phyloP scores from a whole-genome alignment of 2,888 invertebrate species.

The Pachliopta kotzebuea region DNA sequence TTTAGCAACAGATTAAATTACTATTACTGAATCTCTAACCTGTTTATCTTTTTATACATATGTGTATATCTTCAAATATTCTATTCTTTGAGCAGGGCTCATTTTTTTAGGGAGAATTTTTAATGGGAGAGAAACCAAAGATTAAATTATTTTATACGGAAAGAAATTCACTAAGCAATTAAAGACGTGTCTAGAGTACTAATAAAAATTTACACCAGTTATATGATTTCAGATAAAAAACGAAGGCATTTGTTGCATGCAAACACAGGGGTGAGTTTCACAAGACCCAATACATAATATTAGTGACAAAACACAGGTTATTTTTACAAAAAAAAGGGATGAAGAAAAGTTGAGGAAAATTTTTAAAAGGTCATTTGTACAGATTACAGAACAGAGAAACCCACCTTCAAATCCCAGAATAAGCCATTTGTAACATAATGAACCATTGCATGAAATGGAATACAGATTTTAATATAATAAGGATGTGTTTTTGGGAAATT shows the following conservation, averaged over 20 bases:
- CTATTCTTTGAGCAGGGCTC: background rate
- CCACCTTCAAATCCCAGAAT: conserved; percentile 35
- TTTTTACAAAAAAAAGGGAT: conserved; percentile 36
- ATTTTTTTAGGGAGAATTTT: background rate
- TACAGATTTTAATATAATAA: conserved; percentile 32
- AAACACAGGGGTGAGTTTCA: conserved; percentile 39
- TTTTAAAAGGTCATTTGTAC: conserved; percentile 40
- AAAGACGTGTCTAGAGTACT: conserved; percentile 6
- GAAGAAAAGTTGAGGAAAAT: conserved; percentile 31
- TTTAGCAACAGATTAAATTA: background rate
- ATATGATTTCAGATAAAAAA: conserved; percentile 8
- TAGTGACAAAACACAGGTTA: conserved; percentile 42
- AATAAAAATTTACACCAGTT: background rate
- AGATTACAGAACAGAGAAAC: conserved; percentile 35
- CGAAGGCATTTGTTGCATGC: conserved; percentile 34
- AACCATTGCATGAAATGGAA: conserved; percentile 55
- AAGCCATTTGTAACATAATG: conserved; percentile 40
- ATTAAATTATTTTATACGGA: background rate
- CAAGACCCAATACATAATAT: conserved; percentile 36
- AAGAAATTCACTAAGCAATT: conserved; percentile 6
- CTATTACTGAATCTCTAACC: background rate
- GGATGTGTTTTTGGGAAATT: background rate
- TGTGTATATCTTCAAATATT: too few species aligned
- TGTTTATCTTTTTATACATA: too few species aligned
- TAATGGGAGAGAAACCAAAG: background rate